Evolutionary conservation across 2,797 vertebrate genomes (phyloP).

Genomic region (Masticophis lateralis): DNA sequence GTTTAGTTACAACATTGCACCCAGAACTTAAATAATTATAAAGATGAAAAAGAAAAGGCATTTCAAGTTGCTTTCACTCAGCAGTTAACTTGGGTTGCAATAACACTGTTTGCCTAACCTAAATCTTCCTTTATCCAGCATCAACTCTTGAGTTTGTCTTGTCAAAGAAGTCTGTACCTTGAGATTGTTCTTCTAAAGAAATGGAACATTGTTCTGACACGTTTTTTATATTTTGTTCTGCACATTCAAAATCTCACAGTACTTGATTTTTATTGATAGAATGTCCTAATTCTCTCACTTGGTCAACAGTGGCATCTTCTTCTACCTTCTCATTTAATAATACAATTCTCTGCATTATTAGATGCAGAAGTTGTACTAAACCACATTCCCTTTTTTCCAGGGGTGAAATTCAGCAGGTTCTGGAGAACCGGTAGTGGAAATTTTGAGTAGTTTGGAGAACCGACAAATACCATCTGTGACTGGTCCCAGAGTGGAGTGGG

Average conservation of each 20-base stretch:
- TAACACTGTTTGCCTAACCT: neutral
- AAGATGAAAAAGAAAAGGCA: neutral
- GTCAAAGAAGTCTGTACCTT: neutral
- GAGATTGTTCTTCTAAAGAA: neutral
- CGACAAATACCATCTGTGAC: no score
- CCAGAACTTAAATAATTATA: neutral
- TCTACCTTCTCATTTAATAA: neutral
- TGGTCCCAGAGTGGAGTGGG: no score
- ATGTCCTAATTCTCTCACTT: neutral
- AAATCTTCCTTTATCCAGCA: neutral
- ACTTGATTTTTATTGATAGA: neutral
- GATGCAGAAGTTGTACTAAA: neutral
- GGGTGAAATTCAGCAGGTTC: no score
- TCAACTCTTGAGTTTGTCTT: neutral
- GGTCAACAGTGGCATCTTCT: neutral
- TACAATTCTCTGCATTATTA: neutral
- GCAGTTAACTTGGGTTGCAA: neutral
- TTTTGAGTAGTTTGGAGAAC: no score
- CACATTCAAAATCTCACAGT: neutral
- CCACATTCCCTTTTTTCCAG: neutral
- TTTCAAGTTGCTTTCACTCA: neutral
- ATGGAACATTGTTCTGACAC: neutral
- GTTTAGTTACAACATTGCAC: neutral
- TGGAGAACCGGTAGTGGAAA: no score
- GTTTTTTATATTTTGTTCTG: neutral